These are phyloP conservation scores for Euphonia xanthogaster DNA, from an alignment of 2,797 vertebrate genomes.

Conservation along the genomic window DNA sequence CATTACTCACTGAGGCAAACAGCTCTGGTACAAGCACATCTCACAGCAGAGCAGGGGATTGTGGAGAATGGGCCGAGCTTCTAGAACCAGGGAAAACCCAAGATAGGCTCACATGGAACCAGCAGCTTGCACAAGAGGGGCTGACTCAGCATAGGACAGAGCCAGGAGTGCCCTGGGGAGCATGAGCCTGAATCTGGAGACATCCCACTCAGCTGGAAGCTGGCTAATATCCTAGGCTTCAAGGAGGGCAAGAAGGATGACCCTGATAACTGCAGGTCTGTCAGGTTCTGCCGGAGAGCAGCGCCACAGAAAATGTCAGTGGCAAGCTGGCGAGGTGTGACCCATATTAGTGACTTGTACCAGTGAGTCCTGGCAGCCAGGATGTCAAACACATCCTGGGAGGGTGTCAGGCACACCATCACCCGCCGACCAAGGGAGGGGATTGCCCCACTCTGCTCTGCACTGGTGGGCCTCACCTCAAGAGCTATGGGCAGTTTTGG, in stretches of 20 bases:
- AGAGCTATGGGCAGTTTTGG: background rate
- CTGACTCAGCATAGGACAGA: background rate
- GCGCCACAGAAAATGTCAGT: accelerated
- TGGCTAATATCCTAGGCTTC: background rate
- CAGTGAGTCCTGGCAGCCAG: background rate
- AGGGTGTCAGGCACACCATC: background rate
- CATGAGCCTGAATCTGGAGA: accelerated
- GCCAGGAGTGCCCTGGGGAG: background rate
- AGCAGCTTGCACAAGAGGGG: background rate
- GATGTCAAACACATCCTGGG: background rate
- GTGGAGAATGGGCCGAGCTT: accelerated
- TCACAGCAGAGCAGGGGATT: background rate
- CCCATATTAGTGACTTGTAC: accelerated
- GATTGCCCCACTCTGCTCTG: background rate
- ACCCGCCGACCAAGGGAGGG: accelerated
- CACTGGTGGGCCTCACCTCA: background rate
- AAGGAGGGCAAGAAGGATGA: background rate
- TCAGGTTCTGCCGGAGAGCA: background rate
- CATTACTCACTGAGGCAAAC: background rate
- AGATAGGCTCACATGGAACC: background rate
- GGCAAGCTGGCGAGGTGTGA: background rate
- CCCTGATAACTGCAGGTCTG: background rate
- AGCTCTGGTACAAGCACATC: background rate
- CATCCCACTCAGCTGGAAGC: background rate
- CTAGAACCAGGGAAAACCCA: background rate